Evolutionary conservation across 2,888 invertebrate genomes (phyloP), one percentile per base, ranked within the genome.

Genomic region (Amblyjoppa fuscipennis): DNA sequence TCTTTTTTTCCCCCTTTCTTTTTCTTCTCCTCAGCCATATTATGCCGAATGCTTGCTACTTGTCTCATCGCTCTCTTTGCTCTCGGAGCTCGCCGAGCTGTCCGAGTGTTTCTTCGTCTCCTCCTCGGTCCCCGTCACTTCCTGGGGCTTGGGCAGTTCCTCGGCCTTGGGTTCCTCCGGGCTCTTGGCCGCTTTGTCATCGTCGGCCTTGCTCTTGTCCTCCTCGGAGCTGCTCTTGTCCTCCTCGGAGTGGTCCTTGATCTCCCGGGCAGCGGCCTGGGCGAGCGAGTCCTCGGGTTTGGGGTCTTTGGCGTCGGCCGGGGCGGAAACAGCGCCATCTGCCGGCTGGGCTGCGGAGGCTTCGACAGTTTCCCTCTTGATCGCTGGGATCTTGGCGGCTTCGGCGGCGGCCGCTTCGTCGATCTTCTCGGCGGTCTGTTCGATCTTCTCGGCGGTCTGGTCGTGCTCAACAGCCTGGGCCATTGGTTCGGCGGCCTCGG

Each of bases 121-220:
- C 53, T 87, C 81, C 74, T 91, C 90, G 69, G 81, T 86, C 68
- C 91, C 92, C 81, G 93, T 93, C 25, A 93, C 90, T 75, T 94
- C 92, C 70, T 93, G 91, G 34, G 90, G 89, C 59, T 91, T 92
- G 75, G 91, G 90, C 38, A 89, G 92, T 80, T 90, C 92, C 84
- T 94, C 94, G 69, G 93, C 93, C 94, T 90, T 95, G 94, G 88
- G 90, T 85, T 90, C 90, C 82, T 94, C 94, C 84, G 86, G 85
- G 64, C 83, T 75, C 70, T 83, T 83, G 38, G 25, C 13, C 13
- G 49, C 25, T 0, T 80, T 16, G 38, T 53, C 86, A 0, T 49
- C 73, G 0, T 64, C 83, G 11, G 68, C 68, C 0, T 87, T 85
- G 71, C 76, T 70, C 28, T 53, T 51, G 20, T 79, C 70, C 28